Evolutionary conservation across 2,888 invertebrate genomes (phyloP).

Genomic region (Dicranocentrus wangi): DNA sequence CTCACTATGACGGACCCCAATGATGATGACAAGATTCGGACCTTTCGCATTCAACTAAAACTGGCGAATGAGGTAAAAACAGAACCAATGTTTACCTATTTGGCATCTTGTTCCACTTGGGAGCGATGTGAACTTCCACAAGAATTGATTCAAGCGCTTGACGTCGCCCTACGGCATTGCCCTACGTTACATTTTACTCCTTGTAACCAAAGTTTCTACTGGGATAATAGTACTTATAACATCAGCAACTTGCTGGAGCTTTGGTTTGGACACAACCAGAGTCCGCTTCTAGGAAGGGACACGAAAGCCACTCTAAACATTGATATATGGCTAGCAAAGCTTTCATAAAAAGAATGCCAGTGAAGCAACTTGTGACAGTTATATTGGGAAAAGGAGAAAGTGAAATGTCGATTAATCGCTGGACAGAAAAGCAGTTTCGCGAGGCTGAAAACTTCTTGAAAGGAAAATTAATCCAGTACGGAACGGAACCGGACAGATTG

Average conservation of each 20-base stretch:
- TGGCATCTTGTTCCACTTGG: conserved; percentile 68
- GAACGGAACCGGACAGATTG: conserved; percentile 26
- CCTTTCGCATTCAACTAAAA: conserved; percentile 48
- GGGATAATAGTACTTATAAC: conserved; percentile 76
- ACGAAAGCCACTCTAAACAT: conserved; percentile 88
- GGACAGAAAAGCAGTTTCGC: not conserved
- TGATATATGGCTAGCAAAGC: conserved; percentile 79
- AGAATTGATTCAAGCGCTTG: conserved; percentile 85
- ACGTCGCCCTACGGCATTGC: conserved; percentile 85
- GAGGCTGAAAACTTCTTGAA: conserved; percentile 28
- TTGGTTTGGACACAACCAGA: conserved; percentile 95
- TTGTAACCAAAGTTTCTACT: conserved; percentile 88
- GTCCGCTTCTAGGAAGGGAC: conserved; percentile 88
- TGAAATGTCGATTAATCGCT: not conserved
- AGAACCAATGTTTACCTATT: not conserved
- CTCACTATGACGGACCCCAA: conserved; percentile 54
- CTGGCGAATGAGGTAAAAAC: conserved; percentile 28
- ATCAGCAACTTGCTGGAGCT: conserved; percentile 89
- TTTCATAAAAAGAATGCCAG: conserved; percentile 40
- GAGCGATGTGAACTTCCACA: conserved; percentile 77
- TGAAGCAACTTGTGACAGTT: conserved; percentile 5
- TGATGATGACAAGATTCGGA: conserved; percentile 50
- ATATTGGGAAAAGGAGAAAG: not conserved
- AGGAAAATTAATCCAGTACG: conserved; percentile 61
- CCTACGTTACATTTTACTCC: conserved; percentile 77